Base-by-base conservation (phyloP, 2,888 invertebrate species). In the Chymomyza procnemis region DNA sequence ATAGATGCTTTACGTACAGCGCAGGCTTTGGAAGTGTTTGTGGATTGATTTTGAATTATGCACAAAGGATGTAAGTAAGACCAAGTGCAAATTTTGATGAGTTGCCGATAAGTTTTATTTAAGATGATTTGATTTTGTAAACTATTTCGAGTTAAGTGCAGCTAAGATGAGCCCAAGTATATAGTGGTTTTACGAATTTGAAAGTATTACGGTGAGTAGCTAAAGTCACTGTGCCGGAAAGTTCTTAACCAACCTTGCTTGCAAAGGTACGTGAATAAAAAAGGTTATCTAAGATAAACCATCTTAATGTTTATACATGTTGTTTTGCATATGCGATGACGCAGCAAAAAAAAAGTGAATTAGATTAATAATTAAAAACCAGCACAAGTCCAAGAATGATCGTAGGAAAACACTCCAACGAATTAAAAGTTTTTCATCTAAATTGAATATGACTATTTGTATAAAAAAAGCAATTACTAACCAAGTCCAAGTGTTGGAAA, bases 11-110 rank as follows among this genome's bases (percentile, higher is more conserved):
- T 41, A 41, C 9, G 9, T 34, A 34, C 9, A 9, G 26, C 26
- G 26, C 26, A 4, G 26, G 26, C 26, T 41, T 41, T 41, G 9
- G 18, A 18, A 46, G 34, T 58, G 41, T 46, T 46, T 64, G 69
- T 68, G 73, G 66, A 62, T 64, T 66, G 76, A 73, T 76, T 79
- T 30, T 71, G 73, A 69, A 80, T 80, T 80, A 75, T 75, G 70
- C 80, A 77, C 72, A 80, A 77, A 80, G 75, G 61, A 50, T 18
- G 46, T 34, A 62, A 64, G 69, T 71, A 71, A 71, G 68, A 14
- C 67, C 21, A 67, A 57, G 59, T 58, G 54, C 67, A 67, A 63
- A 54, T 72, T 71, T 69, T 66, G 72, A 82, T 85, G 75, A 76
- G 61, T 78, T 83, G 56, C 46, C 64, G 80, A 85, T 81, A 83